These are phyloP conservation scores for Saimiri boliviensis DNA, from an alignment of 2,113 vertebrate genomes.

Conservation along the genomic window DNA sequence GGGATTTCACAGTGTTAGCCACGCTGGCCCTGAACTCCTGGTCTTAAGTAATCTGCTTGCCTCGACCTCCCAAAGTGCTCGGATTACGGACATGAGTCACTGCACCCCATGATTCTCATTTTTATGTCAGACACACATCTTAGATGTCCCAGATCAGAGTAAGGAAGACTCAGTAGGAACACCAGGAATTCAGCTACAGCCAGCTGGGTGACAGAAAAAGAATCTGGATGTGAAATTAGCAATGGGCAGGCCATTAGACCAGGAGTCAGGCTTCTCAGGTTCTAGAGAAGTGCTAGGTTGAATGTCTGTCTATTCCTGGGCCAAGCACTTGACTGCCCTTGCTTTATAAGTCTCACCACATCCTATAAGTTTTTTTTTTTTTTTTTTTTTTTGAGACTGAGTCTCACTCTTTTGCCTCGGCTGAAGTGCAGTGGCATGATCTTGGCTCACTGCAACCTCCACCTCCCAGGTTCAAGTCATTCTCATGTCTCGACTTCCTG, in stretches of 20 bases:
- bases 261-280: neutral
- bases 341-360: neutral
- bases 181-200: neutral
- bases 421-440: no score
- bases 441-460: no score
- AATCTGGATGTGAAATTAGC: neutral
- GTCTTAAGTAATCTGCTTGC: rapidly evolving
- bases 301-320: neutral
- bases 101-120: neutral
- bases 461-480: no score
- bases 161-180: neutral
- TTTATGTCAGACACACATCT: neutral
- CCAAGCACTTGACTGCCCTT: neutral
- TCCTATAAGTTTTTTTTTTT: neutral
- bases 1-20: no score
- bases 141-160: neutral
- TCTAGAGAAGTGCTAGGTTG: neutral
- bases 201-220: neutral
- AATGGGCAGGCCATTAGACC: neutral
- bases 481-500: no score
- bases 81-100: no score
- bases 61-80: no score
- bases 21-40: no score
- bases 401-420: no score
- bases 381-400: no score